Conservation (phyloP, 2,113 vertebrate genomes). For the Carollia perspicillata region DNA sequence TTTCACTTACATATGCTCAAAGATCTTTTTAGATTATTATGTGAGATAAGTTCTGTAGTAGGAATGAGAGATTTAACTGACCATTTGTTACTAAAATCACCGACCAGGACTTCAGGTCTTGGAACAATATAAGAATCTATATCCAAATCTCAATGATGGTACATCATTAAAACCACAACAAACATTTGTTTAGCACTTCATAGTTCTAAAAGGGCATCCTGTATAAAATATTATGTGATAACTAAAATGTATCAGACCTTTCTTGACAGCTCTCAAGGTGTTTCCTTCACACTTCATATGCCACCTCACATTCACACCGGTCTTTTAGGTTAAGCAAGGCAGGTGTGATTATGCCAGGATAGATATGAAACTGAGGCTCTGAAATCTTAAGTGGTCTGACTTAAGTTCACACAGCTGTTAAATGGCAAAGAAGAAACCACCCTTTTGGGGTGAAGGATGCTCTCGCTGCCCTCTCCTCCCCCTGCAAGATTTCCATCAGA, state of each 20-base stretch:
- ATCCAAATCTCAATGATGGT: background rate
- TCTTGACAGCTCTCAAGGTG: background rate
- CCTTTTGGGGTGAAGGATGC: background rate
- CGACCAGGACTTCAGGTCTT: background rate
- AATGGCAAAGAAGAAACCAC: background rate
- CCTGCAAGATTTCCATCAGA: background rate
- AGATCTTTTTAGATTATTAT: background rate
- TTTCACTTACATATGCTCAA: conserved; percentile 24
- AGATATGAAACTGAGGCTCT: background rate
- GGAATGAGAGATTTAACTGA: background rate
- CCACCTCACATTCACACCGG: background rate
- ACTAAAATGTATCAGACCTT: conserved; percentile 18
- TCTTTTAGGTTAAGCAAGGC: background rate
- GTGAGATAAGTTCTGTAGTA: background rate
- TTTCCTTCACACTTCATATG: background rate
- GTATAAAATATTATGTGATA: background rate
- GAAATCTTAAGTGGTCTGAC: background rate
- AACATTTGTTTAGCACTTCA: background rate
- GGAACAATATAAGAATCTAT: background rate
- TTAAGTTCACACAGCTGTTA: background rate
- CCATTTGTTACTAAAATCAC: background rate
- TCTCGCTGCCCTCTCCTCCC: background rate
- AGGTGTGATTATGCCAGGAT: background rate
- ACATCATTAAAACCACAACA: background rate
- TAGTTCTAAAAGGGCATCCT: background rate